A percentile compares a stretch with the other conserved stretches of the same genome.
Conservation (phyloP, 2,797 vertebrate genomes). For the Syngnathus acus region DNA sequence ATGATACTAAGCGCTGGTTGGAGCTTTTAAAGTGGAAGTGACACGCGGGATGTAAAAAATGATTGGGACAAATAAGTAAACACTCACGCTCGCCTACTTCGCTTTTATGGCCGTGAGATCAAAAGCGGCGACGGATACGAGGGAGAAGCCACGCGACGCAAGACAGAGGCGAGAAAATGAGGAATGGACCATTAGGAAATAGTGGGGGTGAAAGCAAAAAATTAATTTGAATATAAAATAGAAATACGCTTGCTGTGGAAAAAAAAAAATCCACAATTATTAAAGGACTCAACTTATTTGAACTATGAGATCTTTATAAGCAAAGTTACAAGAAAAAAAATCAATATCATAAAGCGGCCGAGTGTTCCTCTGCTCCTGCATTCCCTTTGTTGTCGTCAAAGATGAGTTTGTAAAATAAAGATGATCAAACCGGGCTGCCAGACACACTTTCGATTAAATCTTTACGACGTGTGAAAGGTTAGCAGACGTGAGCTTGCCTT, state of each 20-base stretch:
- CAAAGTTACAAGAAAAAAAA: not conserved
- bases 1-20: not conserved
- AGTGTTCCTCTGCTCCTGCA: not conserved
- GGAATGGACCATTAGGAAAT: no score
- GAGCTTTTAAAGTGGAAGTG: not conserved
- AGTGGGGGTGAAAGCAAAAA: no score
- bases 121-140: not conserved
- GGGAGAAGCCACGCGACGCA: not conserved
- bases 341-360: not conserved
- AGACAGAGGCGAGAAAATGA: no score
- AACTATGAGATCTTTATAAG: not conserved
- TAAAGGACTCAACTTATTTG: not conserved
- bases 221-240: no score
- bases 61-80: not conserved
- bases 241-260: not conserved
- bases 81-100: not conserved
- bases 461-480: constrained; percentile 11
- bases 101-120: not conserved
- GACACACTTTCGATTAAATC: constrained; percentile 8
- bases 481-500: constrained; percentile 2
- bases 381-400: not conserved
- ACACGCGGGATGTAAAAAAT: not conserved
- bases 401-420: constrained; percentile 1
- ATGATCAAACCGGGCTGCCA: not conserved
- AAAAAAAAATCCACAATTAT: not conserved